Evolutionary conservation across 2,113 vertebrate species (phyloP), one percentile per base, ranked within the genome.

Genomic region (Hucho hucho): DNA sequence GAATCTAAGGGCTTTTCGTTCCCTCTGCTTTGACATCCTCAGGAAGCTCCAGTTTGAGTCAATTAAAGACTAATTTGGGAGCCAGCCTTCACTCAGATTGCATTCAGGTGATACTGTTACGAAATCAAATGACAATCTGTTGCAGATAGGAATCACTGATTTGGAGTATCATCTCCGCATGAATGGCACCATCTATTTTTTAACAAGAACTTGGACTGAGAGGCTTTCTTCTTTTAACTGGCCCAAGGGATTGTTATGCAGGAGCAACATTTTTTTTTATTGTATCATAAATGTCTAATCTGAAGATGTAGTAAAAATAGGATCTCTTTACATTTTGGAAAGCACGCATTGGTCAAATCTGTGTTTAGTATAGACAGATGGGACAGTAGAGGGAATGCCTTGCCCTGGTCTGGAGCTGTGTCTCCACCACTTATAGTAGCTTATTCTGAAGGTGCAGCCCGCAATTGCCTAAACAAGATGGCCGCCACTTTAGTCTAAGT

Each of bases 141-240:
- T 63, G 12, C 7, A n/a, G 4, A 43, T 43, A 43, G 37, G 37
- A 43, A 43, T 43, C 37, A 43, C 37, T 43, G 37, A 63, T n/a
- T 25, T 22, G 16, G 59, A 22, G 11, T 7, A 7, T 7, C 1
- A n/a, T 29, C 26, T 75, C 37, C 64, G 75, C 74, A 69, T 2
- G 79, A 20, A 69, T 14, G 65, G 26, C 63, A 59, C 70, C 37
- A 79, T 79, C 37, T 24, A 26, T 80, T 69, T 75, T 43, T 32
- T 69, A 66, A 74, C 24, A 78, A 43, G 79, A 75, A 82, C 76
- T 14, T 80, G 71, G 58, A 71, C 37, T 43, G 37, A 43, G 37
- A 43, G 37, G 9, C 37, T 43, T 43, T 43, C 37, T 43, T 9
- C 37, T 43, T 65, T 74, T 70, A 32, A 53, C 16, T 53, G 49